These are phyloP conservation scores for Eudemis profundana DNA, from an alignment of 2,888 invertebrate species.

Conservation along the genomic window DNA sequence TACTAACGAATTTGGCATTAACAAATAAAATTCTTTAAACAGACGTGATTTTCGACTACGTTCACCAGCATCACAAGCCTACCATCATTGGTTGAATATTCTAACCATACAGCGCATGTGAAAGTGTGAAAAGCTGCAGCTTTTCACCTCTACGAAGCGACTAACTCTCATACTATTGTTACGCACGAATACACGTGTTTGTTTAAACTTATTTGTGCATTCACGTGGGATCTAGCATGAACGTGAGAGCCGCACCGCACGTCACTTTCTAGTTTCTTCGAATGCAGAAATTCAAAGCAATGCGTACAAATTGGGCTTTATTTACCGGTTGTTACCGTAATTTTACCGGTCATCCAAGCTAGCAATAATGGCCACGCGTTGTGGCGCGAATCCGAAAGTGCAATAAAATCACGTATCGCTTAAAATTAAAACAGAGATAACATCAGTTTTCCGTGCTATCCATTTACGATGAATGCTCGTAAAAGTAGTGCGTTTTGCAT, in stretches of 20 bases:
- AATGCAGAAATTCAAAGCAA: slow-evolving; percentile 24
- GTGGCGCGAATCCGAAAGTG: slow-evolving; percentile 21
- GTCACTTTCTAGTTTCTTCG: slow-evolving; percentile 49
- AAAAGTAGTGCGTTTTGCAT: slow-evolving; percentile 21
- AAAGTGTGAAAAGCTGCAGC: slow-evolving; percentile 42
- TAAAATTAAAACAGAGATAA: not conserved
- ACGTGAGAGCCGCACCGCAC: slow-evolving; percentile 35
- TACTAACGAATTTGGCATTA: slow-evolving; percentile 2
- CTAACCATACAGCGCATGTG: slow-evolving; percentile 5
- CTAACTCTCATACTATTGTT: slow-evolving; percentile 48
- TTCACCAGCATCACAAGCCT: not conserved
- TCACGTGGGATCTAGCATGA: slow-evolving; percentile 50
- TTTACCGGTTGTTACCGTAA: slow-evolving; percentile 45
- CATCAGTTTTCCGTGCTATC: not conserved
- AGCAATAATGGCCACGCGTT: slow-evolving; percentile 26
- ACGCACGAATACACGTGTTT: slow-evolving; percentile 44
- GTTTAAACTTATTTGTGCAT: slow-evolving; percentile 49
- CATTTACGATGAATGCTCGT: not conserved
- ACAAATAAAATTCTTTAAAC: not conserved
- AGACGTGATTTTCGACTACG: not conserved
- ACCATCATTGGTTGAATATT: not conserved
- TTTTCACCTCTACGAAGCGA: slow-evolving; percentile 48
- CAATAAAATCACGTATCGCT: not conserved
- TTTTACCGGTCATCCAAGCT: slow-evolving; percentile 25
- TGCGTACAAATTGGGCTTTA: slow-evolving; percentile 31